These are phyloP conservation scores for Malachius bipustulatus DNA, from an alignment of 2,888 invertebrate species.

Conservation along the genomic window DNA sequence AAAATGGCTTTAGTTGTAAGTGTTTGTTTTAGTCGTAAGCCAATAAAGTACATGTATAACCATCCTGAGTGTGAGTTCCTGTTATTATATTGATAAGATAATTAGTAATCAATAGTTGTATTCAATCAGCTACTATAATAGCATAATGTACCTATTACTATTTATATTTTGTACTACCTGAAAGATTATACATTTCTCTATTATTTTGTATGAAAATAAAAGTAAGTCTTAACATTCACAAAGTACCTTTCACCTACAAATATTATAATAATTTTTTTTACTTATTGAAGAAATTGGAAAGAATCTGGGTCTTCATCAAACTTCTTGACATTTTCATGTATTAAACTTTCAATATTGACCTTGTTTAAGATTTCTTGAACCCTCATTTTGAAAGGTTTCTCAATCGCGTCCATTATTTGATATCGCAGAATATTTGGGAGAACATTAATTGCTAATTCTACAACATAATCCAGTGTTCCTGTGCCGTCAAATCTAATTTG, in stretches of 20 bases:
- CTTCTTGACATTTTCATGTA: slow-evolving; percentile 48
- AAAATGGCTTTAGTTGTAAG: no score
- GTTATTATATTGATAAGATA: slow-evolving; percentile 18
- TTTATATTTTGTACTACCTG: slow-evolving; percentile 38
- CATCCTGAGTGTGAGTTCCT: slow-evolving; percentile 34
- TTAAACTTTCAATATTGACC: slow-evolving; percentile 60
- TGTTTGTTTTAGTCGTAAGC: slow-evolving; percentile 19
- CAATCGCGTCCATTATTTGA: slow-evolving; percentile 77
- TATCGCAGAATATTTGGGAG: slow-evolving; percentile 75
- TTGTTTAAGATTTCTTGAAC: slow-evolving; percentile 63
- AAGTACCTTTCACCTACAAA: no score
- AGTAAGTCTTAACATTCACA: slow-evolving; percentile 17
- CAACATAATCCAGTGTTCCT: slow-evolving; percentile 72
- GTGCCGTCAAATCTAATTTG: slow-evolving; percentile 74
- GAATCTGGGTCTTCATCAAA: neutral
- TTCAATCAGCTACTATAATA: slow-evolving; percentile 4
- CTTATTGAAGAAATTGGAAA: neutral
- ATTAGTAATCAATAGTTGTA: slow-evolving; percentile 2
- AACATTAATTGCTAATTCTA: slow-evolving; percentile 71
- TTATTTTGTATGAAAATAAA: slow-evolving; percentile 37
- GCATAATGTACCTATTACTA: slow-evolving; percentile 37
- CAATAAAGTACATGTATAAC: slow-evolving; percentile 25
- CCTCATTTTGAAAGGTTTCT: slow-evolving; percentile 61
- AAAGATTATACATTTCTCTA: slow-evolving; percentile 37
- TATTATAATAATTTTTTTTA: neutral